These are phyloP conservation scores for Cheirogaleus medius DNA, from an alignment of 2,113 vertebrate species.

Conservation along the genomic window DNA sequence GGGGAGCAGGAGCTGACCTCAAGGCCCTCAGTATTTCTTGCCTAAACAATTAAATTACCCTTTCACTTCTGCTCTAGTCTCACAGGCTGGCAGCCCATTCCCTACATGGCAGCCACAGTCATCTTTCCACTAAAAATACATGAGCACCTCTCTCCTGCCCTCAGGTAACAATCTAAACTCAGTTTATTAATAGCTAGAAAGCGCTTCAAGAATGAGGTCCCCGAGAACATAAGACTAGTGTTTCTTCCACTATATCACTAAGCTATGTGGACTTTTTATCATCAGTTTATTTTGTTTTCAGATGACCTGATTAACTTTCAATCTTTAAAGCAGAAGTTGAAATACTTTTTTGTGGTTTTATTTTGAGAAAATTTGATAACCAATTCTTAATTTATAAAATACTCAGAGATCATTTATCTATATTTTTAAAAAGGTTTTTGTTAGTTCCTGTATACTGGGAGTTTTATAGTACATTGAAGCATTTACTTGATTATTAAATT, in stretches of 20 bases:
- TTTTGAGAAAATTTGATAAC: constrained; percentile 20
- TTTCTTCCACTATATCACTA: background rate
- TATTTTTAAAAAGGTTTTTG: background rate
- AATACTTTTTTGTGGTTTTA: background rate
- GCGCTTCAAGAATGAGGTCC: background rate
- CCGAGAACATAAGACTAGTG: background rate
- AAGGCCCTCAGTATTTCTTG: background rate
- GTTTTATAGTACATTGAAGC: background rate
- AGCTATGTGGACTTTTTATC: background rate
- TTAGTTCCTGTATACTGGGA: background rate
- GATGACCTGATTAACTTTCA: background rate
- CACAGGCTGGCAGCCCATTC: background rate
- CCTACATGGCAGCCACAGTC: background rate
- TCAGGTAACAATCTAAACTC: background rate
- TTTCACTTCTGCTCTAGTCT: background rate
- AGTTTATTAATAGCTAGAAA: background rate
- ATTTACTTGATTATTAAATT: constrained; percentile 7
- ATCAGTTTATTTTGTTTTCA: background rate
- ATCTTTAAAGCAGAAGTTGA: background rate
- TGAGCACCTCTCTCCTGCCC: background rate
- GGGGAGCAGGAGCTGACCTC: background rate
- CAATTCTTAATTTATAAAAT: background rate
- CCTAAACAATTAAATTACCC: background rate
- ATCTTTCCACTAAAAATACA: background rate
- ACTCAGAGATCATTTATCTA: background rate